Evolutionary conservation across 2,888 invertebrate species (phyloP), one percentile per base, ranked within the genome.

Genomic region (Cryptus viduatorius): DNA sequence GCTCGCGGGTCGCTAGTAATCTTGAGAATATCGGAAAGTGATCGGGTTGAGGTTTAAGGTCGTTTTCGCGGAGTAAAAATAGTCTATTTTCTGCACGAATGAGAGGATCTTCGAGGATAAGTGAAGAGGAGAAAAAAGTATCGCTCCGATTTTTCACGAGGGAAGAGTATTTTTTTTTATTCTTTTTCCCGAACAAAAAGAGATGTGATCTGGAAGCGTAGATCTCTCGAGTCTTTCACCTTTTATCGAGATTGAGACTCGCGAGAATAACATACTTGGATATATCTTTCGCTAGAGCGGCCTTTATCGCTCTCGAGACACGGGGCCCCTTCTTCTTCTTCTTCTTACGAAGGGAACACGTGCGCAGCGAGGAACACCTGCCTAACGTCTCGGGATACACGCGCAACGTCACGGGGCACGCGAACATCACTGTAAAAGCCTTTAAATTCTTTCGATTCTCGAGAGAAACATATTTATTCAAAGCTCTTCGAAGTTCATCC

Each of bases 1-100:
- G 50, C 53, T 73, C 19, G 46, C 42, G 7, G 37, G 59, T 14
- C 10, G 48, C 37, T 69, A 16, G 1, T 48, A 69, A 76, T 81
- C 81, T 68, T 69, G 69, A 64, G 29, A 56, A 82, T 81, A 82
- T 76, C 64, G 76, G 56, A 82, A 82, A 82, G 64, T 50, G 75
- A 81, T 81, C 16, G 64, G 75, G 50, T 64, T 68, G 16, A n/a
- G 46, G 4, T n/a, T 69, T 16, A 53, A 4, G 50, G 37, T 71
- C 19, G 42, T 16, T 37, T 14, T 29, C 56, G 19, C 10, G 56
- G 71, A 71, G 56, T 53, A 53, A 56, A 71, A 71, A 71, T 71
- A 56, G 19, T 42, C 53, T 29, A 71, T 71, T 71, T 71, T 71
- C 71, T n/a, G 50, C 29, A 16, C 50, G 31, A 50, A 10, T 16